Evolutionary conservation across 1,140 invertebrate species (phyloP).

Genomic region (Limonius californicus): DNA sequence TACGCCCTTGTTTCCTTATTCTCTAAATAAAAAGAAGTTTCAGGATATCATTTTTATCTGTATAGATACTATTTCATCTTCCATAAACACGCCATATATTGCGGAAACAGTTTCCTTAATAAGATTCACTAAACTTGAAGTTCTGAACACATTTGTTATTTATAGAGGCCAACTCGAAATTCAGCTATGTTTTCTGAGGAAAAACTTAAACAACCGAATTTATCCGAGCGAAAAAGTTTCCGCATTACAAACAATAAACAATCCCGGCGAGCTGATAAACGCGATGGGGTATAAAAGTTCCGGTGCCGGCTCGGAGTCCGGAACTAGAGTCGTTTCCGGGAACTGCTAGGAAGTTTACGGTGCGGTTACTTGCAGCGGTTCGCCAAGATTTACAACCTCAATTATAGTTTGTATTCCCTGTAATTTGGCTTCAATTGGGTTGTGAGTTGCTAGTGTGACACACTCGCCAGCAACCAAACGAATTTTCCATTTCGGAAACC

Average conservation of each 20-base stretch:
- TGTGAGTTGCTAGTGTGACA: not conserved
- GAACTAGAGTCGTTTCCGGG: slow-evolving; percentile 35
- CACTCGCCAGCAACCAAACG: no score
- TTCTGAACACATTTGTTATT: no score
- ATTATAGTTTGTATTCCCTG: slow-evolving; percentile 24
- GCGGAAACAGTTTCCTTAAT: no score
- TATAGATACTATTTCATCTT: no score
- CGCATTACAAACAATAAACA: slow-evolving; percentile 24
- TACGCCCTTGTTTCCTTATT: no score
- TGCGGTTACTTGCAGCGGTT: slow-evolving; percentile 32
- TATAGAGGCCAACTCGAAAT: not conserved
- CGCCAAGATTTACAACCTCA: slow-evolving; percentile 27
- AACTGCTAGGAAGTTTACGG: slow-evolving; percentile 34
- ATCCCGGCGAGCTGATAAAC: slow-evolving; percentile 26
- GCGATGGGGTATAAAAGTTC: slow-evolving; percentile 31
- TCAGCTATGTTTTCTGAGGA: not conserved
- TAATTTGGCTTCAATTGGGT: slow-evolving; percentile 23
- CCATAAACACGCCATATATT: no score
- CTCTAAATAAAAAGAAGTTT: no score
- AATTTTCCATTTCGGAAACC: no score
- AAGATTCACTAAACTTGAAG: no score
- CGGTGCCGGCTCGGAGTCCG: slow-evolving; percentile 30
- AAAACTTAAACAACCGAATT: slow-evolving; percentile 6
- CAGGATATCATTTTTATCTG: no score
- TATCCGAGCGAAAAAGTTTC: slow-evolving; percentile 21